Evolutionary conservation across 1,140 invertebrate genomes (phyloP).

Genomic region (Cotesia typhae): DNA sequence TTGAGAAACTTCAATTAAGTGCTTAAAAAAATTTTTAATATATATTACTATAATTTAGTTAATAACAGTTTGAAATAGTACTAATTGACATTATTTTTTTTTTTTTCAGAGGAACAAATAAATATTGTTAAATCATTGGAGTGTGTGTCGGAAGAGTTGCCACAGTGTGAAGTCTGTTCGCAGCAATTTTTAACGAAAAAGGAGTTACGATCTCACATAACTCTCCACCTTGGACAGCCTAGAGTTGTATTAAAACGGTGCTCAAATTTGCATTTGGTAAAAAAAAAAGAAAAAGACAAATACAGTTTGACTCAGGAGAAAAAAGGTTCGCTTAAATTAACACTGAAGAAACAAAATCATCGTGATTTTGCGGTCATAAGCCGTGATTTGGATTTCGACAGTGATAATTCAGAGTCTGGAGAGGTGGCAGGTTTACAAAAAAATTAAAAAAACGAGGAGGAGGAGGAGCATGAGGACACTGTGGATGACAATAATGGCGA

Average conservation of each 20-base stretch:
- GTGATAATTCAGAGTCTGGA: constrained; percentile 42
- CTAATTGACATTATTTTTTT: constrained; percentile 40
- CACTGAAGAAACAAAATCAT: constrained; percentile 57
- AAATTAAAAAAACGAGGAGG: constrained; percentile 59
- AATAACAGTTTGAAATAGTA: no score
- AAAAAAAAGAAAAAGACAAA: constrained; percentile 50
- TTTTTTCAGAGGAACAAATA: constrained; percentile 47
- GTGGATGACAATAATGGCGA: constrained; percentile 49
- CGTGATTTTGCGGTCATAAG: constrained; percentile 61
- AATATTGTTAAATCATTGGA: constrained; percentile 42
- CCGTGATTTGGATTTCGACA: constrained; percentile 46
- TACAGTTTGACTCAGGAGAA: constrained; percentile 55
- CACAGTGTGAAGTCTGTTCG: constrained; percentile 59
- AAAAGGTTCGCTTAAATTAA: constrained; percentile 57
- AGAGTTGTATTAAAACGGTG: constrained; percentile 58
- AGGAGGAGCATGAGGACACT: constrained; percentile 52
- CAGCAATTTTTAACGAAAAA: constrained; percentile 55
- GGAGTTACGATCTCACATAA: constrained; percentile 54
- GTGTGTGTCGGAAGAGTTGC: constrained; percentile 36
- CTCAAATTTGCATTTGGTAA: constrained; percentile 46
- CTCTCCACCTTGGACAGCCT: constrained; percentile 56
- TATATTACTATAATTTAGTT: no score
- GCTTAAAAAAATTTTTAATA: no score
- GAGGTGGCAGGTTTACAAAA: constrained; percentile 56
- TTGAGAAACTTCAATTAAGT: no score